Percentiles rank a stretch among this genome's conserved stretches.
phyloP scores from a whole-genome alignment of 2,888 invertebrate species.

The Polydrusus tereticollis region DNA sequence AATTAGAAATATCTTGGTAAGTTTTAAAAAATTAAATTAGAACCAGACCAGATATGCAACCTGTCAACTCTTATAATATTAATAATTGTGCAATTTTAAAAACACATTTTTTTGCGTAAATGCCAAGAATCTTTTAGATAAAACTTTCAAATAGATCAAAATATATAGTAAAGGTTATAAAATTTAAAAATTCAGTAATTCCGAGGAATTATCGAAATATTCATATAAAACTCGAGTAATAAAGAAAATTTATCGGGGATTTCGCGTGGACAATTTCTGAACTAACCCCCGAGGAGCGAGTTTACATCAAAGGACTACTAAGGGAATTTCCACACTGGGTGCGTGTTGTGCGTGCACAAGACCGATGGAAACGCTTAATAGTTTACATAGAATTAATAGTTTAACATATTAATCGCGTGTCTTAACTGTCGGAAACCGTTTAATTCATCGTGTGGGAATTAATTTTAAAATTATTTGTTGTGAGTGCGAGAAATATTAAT shows the following conservation, averaged over 20 bases:
- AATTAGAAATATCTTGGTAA: too few species aligned
- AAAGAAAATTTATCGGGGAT: conserved; percentile 30
- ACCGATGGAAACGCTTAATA: conserved; percentile 40
- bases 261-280: conserved; percentile 28
- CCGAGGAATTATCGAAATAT: too few species aligned
- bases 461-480: conserved; percentile 33
- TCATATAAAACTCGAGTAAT: background rate
- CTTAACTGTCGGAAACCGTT: conserved; percentile 34
- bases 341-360: conserved; percentile 34
- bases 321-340: conserved; percentile 26
- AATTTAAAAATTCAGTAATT: too few species aligned
- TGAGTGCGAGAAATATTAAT: conserved; percentile 24
- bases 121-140: too few species aligned
- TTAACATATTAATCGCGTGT: conserved; percentile 45
- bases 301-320: conserved; percentile 24
- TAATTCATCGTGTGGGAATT: conserved; percentile 25
- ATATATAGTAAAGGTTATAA: too few species aligned
- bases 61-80: too few species aligned
- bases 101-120: too few species aligned
- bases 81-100: too few species aligned
- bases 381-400: conserved; percentile 47
- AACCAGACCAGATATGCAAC: too few species aligned
- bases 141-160: too few species aligned
- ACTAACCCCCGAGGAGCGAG: conserved; percentile 23
- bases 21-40: too few species aligned